Evolutionary conservation across 35 echinoderm and acorn worm genomes (phyloP).

Genomic region (Apostichopus parvimensis): DNA sequence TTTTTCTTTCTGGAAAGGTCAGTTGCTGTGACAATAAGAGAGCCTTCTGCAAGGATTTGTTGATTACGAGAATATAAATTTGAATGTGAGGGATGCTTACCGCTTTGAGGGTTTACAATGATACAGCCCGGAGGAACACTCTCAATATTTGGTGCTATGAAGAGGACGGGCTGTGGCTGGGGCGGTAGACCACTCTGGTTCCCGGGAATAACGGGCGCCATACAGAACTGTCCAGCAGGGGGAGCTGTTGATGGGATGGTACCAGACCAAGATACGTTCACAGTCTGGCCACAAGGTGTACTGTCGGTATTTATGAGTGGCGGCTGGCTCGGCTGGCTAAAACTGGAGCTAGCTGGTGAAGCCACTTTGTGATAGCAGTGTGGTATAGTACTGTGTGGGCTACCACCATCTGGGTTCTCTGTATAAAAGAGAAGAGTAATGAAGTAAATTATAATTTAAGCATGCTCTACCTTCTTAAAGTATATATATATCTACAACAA

Average conservation of each 20-base stretch:
- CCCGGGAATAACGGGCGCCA: slow-evolving; percentile 44
- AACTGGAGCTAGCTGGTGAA: slow-evolving; percentile 54
- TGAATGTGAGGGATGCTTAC: slow-evolving; percentile 27
- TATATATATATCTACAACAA: no score
- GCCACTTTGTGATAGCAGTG: slow-evolving; percentile 40
- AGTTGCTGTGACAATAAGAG: no score
- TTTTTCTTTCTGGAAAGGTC: no score
- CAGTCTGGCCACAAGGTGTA: background rate
- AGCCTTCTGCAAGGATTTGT: no score
- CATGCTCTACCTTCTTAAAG: no score
- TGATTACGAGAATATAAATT: no score
- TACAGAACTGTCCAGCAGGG: slow-evolving; percentile 54
- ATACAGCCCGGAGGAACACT: slow-evolving; percentile 90
- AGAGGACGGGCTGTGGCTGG: slow-evolving; percentile 74
- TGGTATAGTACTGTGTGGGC: slow-evolving; percentile 56
- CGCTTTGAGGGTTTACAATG: slow-evolving; percentile 84
- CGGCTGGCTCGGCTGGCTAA: slow-evolving; percentile 47
- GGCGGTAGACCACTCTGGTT: slow-evolving; percentile 31
- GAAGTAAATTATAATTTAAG: no score
- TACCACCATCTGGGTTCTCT: slow-evolving; percentile 1
- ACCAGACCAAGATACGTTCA: slow-evolving; percentile 35
- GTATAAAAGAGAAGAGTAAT: background rate
- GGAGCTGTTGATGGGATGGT: slow-evolving; percentile 48
- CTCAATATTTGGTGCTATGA: slow-evolving; percentile 88
- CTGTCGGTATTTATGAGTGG: slow-evolving; percentile 19